Evolutionary conservation across 2,113 vertebrate species (phyloP).

Genomic region (Saguinus imperator): DNA sequence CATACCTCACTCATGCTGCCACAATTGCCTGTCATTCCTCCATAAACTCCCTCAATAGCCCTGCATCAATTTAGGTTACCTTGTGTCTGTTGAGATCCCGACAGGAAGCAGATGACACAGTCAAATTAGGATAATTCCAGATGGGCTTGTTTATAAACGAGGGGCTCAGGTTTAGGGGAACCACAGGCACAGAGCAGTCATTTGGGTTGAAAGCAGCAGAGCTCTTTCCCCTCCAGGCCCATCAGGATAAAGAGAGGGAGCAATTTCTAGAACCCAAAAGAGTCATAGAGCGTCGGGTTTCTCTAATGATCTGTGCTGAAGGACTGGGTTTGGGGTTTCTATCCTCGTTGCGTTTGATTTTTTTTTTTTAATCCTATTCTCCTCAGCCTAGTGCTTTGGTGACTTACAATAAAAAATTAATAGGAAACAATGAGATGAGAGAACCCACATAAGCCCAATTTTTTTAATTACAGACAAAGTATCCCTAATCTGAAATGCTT

Average conservation of each 20-base stretch:
- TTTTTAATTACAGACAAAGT: not conserved
- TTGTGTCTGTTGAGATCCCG: not conserved
- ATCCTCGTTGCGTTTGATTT: not conserved
- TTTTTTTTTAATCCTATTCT: not conserved
- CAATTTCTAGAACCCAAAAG: not conserved
- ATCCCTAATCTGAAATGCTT: not conserved
- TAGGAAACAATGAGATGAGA: conserved; percentile 6
- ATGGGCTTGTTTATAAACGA: not conserved
- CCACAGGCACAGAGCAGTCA: not conserved
- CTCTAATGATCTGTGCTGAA: not conserved
- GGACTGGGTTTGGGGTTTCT: not conserved
- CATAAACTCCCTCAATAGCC: not conserved
- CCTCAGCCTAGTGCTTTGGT: not conserved
- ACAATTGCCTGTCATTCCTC: not conserved
- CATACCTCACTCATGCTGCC: not conserved
- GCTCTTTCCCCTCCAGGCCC: not conserved
- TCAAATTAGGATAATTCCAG: not conserved
- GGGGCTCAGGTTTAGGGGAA: not conserved
- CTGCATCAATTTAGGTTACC: not conserved
- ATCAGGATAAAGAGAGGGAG: accelerated
- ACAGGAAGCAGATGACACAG: not conserved
- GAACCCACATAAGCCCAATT: not conserved
- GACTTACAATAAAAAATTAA: not conserved
- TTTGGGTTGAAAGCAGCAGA: accelerated
- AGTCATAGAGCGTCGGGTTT: not conserved